Conservation (phyloP, 2,797 vertebrate species). For the Sternarchorhynchus goeldii region DNA sequence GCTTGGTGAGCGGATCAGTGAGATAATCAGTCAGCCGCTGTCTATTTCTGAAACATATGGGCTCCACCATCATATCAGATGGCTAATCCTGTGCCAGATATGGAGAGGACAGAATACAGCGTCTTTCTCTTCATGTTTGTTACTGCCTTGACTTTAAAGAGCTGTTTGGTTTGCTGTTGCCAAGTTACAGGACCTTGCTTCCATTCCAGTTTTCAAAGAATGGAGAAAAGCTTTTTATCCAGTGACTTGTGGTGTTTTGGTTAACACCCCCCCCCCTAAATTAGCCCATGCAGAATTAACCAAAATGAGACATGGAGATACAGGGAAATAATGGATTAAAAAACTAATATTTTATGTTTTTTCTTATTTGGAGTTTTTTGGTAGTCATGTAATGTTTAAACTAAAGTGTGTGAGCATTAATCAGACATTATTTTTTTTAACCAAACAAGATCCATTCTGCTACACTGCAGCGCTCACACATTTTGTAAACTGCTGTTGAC, state of each 20-base stretch:
- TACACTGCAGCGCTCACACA: no score
- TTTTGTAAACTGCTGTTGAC: no score
- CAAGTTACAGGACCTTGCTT: background rate
- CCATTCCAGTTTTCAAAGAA: background rate
- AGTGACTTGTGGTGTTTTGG: background rate
- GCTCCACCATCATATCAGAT: background rate
- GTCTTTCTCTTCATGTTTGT: background rate
- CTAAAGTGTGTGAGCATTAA: no score
- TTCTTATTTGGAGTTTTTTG: no score
- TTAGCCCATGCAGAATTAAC: no score
- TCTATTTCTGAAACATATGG: conserved; percentile 29
- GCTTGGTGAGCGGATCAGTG: background rate
- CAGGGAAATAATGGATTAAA: no score
- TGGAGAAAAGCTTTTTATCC: background rate
- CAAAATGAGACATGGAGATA: no score
- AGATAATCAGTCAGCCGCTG: conserved; percentile 24
- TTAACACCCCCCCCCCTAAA: no score
- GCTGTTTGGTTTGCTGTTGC: conserved; percentile 3
- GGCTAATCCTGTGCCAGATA: background rate
- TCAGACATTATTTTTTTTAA: no score
- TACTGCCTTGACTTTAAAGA: background rate
- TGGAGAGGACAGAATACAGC: background rate
- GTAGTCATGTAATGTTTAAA: no score
- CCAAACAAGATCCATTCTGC: no score
- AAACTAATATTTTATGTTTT: no score